Conservation (phyloP, 2,888 invertebrate species). For the Agriopis marginaria region DNA sequence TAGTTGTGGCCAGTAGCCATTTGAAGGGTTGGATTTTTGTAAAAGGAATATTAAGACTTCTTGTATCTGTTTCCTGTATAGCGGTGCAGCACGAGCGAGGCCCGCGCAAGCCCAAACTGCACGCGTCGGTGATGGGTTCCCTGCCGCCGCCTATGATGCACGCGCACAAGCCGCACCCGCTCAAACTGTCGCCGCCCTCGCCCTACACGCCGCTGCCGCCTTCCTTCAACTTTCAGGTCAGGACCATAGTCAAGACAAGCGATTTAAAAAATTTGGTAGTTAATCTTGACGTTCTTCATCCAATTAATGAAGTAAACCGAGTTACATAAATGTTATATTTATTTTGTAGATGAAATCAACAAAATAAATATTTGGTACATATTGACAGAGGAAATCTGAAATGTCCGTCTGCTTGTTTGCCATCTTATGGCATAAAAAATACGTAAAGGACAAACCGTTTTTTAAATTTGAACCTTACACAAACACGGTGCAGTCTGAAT, state of each 20-base stretch:
- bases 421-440: too few relatives aligned
- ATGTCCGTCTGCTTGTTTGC: too few relatives aligned
- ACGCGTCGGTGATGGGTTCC: conserved; percentile 77
- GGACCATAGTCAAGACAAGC: not conserved
- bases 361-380: too few relatives aligned
- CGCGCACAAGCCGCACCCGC: conserved; percentile 76
- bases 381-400: too few relatives aligned
- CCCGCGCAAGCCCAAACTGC: conserved; percentile 96
- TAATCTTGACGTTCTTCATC: not conserved
- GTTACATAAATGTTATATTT: too few relatives aligned
- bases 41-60: not conserved
- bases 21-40: not conserved
- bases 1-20: too few relatives aligned
- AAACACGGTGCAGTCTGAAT: too few relatives aligned
- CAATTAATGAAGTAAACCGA: too few relatives aligned
- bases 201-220: conserved; percentile 74
- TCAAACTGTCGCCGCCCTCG: conserved; percentile 79
- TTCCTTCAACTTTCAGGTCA: conserved; percentile 79
- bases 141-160: conserved; percentile 68
- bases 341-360: too few relatives aligned
- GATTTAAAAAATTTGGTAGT: not conserved
- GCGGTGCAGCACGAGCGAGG: conserved; percentile 99
- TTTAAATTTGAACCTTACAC: too few relatives aligned
- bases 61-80: conserved; percentile 62
- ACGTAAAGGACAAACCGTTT: too few relatives aligned